Percentiles rank a stretch among this genome's conserved stretches.
These are phyloP conservation scores for Macroteleia sp. DNA, from an alignment of 2,888 invertebrate species.

Conservation along the genomic window DNA sequence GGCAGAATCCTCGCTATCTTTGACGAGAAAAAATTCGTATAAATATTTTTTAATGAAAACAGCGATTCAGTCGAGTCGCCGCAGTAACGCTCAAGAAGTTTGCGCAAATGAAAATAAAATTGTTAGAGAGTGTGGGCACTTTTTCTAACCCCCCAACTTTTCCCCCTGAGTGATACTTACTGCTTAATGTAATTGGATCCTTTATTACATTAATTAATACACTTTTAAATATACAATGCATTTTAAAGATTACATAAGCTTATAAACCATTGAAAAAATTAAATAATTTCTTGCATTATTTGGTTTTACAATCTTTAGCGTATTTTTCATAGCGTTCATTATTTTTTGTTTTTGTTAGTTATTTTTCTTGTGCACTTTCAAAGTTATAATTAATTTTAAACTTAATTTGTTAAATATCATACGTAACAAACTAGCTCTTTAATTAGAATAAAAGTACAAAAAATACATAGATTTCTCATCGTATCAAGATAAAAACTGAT, in stretches of 20 bases:
- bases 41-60: slow-evolving; percentile 70
- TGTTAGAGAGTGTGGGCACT: slow-evolving; percentile 5
- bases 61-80: slow-evolving; percentile 37
- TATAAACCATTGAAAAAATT: too few relatives aligned
- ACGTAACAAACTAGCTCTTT: too few relatives aligned
- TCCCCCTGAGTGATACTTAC: slow-evolving; percentile 4
- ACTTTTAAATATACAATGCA: slow-evolving; percentile 21
- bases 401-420: too few relatives aligned
- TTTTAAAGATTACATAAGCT: slow-evolving; percentile 6
- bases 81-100: slow-evolving; percentile 19
- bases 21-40: slow-evolving; percentile 63
- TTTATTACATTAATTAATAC: slow-evolving; percentile 52
- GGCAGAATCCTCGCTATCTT: slow-evolving; percentile 60
- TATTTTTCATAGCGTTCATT: too few relatives aligned
- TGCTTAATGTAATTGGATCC: slow-evolving; percentile 44
- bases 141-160: too few relatives aligned
- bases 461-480: slow-evolving; percentile 2
- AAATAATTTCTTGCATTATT: too few relatives aligned
- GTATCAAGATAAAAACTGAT: slow-evolving; percentile 30
- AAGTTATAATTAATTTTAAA: too few relatives aligned
- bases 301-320: too few relatives aligned
- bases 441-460: neutral
- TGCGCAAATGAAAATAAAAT: slow-evolving; percentile 39
- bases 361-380: too few relatives aligned
- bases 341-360: too few relatives aligned